A percentile compares a stretch with the other conserved stretches of the same genome.
phyloP scores from a whole-genome alignment of 2,888 invertebrate genomes.

The Dione juno region DNA sequence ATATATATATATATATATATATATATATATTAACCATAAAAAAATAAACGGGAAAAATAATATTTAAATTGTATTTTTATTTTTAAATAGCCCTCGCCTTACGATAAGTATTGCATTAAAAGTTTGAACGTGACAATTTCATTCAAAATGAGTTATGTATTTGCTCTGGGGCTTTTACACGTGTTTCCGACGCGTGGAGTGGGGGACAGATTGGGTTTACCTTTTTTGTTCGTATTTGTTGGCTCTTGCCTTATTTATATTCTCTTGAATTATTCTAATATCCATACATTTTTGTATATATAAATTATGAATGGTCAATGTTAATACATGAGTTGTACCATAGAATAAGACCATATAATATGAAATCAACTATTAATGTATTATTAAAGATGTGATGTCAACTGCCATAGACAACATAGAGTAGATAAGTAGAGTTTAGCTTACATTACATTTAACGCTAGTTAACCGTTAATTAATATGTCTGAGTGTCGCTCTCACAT shows the following conservation, averaged over 20 bases:
- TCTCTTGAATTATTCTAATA: neutral
- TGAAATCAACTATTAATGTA: no score
- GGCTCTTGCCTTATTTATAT: neutral
- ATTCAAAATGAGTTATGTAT: constrained; percentile 20
- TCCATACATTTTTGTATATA: no score
- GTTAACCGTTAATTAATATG: no score
- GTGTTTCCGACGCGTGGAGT: neutral
- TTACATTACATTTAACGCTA: no score
- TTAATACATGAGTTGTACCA: no score
- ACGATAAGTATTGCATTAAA: constrained; percentile 26
- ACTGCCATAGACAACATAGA: no score
- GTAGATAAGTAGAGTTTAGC: no score
- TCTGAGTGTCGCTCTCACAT: no score
- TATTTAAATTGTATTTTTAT: constrained; percentile 5
- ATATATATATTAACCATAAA: neutral
- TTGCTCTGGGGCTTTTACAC: constrained; percentile 12
- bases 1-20: no score
- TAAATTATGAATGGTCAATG: no score
- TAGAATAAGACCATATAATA: no score
- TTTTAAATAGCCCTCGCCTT: constrained; percentile 12
- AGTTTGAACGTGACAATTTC: constrained; percentile 24
- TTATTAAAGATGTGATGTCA: no score
- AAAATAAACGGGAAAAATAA: neutral
- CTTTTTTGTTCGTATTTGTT: neutral
- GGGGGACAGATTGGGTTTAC: constrained; percentile 1